These are phyloP conservation scores for Aplochiton taeniatus DNA, from an alignment of 2,797 vertebrate genomes.

Conservation along the genomic window DNA sequence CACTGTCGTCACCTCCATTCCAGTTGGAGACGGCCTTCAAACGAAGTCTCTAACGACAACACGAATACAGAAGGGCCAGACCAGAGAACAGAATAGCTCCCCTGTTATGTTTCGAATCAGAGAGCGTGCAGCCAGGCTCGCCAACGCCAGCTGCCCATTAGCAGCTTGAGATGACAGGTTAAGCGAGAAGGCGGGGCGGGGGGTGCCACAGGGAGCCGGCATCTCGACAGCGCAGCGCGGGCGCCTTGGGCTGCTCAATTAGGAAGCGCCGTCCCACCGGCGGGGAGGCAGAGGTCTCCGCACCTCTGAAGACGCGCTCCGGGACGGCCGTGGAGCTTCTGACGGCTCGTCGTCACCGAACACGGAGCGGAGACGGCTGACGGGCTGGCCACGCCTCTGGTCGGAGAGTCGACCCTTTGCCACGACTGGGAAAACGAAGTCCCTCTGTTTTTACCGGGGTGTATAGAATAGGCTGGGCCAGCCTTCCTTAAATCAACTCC, in stretches of 20 bases:
- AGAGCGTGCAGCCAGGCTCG: slow-evolving; percentile 35
- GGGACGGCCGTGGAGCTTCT: neutral
- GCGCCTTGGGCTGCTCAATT: slow-evolving; percentile 69
- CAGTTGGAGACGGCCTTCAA: too few relatives aligned
- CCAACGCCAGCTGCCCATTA: slow-evolving; percentile 64
- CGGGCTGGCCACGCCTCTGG: too few relatives aligned
- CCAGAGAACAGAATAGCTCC: slow-evolving; percentile 24
- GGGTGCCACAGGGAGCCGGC: slow-evolving; percentile 64
- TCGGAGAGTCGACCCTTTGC: slow-evolving; percentile 7
- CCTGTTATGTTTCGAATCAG: slow-evolving; percentile 32
- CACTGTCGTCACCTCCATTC: too few relatives aligned
- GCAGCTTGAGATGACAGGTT: slow-evolving; percentile 64
- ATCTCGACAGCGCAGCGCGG: slow-evolving; percentile 64
- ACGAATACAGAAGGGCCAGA: too few relatives aligned
- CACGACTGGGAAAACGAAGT: neutral
- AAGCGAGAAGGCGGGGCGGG: slow-evolving; percentile 60
- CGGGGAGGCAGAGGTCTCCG: slow-evolving; percentile 69
- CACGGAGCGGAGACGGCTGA: too few relatives aligned
- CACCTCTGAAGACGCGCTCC: slow-evolving; percentile 66
- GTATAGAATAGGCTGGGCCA: neutral
- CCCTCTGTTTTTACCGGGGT: slow-evolving; percentile 5
- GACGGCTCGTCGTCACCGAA: slow-evolving; percentile 34
- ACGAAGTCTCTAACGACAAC: too few relatives aligned
- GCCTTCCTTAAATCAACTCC: slow-evolving; percentile 13
- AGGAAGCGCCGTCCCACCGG: slow-evolving; percentile 62